Base-by-base conservation (phyloP, 2,888 invertebrate genomes). In the Tricholauxania praeusta region DNA sequence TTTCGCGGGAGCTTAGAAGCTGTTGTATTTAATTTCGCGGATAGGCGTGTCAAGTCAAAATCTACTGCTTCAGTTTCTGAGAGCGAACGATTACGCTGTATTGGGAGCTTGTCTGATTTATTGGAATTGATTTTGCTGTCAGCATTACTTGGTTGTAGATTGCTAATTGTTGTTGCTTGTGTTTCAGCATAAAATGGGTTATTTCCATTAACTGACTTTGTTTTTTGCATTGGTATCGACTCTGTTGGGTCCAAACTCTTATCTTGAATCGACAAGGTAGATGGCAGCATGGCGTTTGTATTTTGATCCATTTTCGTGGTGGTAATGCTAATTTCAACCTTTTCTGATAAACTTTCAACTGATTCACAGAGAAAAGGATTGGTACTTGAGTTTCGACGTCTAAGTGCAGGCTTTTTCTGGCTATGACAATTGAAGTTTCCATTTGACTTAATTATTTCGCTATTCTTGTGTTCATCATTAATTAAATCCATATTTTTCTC, bases 341-440 rank as follows among this genome's bases (percentile, higher is more conserved):
- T 49, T 72, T 32, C 59, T 55, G 67, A 52, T 69, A 76, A 71
- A 65, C 73, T 75, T 59, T 83, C 83, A 15, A 75, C 72, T 55
- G 82, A 80, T 74, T 83, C 84, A 72, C 80, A 83, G 10, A 84
- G 78, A 73, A 86, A 86, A 10, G 86, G 86, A 82, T 86, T 86
- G 68, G 87, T 86, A 79, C 83, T 86, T 10, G 83, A 84, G 63
- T 84, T 85, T 14, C 81, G 79, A 17, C 82, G 82, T 59, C 78
- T 81, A 0, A 84, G 53, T 10, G 39, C 39, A 28, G 48, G 59
- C 39, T 69, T 68, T 1, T 6, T n/a, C 22, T 78, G 70, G 19
- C 14, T 57, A 14, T 15, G 7, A 17, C 22, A 12, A 19, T 49
- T 6, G 12, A 10, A 17, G 17, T 8, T 19, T 22, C 39, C 60